Conservation (phyloP, 1,140 invertebrate species). For the Ceratitis capitata region DNA sequence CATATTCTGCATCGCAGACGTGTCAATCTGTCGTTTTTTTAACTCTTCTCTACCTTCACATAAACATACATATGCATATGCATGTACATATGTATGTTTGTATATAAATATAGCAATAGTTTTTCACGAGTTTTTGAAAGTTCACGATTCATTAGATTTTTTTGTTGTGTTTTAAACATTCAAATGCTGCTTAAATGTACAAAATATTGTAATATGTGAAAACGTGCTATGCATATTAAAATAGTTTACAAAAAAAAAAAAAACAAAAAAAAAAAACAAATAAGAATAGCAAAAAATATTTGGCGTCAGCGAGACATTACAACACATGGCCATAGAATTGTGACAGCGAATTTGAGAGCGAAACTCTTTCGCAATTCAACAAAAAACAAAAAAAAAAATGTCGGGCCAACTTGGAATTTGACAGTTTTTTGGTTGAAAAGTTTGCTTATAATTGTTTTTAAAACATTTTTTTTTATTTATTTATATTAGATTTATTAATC, state of each 20-base stretch:
- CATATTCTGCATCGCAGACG: not conserved
- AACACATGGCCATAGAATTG: not conserved
- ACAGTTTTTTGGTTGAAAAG: too few species aligned
- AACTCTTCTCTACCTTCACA: too few species aligned
- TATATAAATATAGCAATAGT: not conserved
- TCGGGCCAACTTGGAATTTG: too few species aligned
- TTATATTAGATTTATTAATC: too few species aligned
- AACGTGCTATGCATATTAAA: constrained; percentile 18
- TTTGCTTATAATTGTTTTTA: too few species aligned
- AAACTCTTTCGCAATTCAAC: too few species aligned
- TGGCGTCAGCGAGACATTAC: too few species aligned
- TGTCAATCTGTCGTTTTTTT: constrained; percentile 15
- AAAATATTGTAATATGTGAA: constrained; percentile 13
- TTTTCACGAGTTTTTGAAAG: constrained; percentile 14
- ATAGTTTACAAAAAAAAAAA: not conserved
- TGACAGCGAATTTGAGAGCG: not conserved
- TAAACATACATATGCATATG: not conserved
- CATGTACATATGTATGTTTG: not conserved
- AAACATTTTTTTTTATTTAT: too few species aligned
- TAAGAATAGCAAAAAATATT: not conserved
- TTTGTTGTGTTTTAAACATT: too few species aligned
- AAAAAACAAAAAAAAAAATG: too few species aligned
- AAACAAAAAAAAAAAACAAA: not conserved
- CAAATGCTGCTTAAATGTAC: constrained; percentile 11
- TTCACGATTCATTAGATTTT: constrained; percentile 27